Percentiles rank a stretch among this genome's conserved stretches.
These are phyloP conservation scores for Actinia equina DNA, from an alignment of 64 coral and sea anemone species.

Conservation along the genomic window DNA sequence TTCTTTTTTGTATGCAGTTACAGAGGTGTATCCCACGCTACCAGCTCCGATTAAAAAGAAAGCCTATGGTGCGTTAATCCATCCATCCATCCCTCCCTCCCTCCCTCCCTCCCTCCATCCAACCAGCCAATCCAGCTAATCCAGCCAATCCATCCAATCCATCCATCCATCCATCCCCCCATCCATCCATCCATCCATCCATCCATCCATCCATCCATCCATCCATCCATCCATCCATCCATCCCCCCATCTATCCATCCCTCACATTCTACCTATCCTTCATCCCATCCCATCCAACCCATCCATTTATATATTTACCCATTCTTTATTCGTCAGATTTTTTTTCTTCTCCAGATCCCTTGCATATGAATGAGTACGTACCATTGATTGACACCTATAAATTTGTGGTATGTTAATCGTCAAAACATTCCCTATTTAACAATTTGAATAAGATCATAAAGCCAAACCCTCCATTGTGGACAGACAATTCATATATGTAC, in stretches of 20 bases:
- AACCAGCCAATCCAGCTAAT: too few relatives aligned
- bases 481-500: too few relatives aligned
- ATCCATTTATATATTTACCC: not conserved
- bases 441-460: too few relatives aligned
- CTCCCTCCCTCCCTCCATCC: not conserved
- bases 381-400: not conserved
- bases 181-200: not conserved
- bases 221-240: not conserved
- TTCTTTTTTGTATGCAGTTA: constrained; percentile 3
- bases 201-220: not conserved
- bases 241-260: not conserved
- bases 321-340: not conserved
- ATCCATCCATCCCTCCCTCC: not conserved
- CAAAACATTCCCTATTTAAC: too few relatives aligned
- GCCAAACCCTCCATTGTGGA: too few relatives aligned
- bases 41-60: not conserved
- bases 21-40: not conserved
- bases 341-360: not conserved
- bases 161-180: too few relatives aligned
- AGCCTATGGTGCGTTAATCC: not conserved
- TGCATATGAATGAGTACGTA: constrained; percentile 3
- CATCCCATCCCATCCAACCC: not conserved
- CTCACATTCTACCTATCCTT: not conserved
- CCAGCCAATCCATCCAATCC: too few relatives aligned
- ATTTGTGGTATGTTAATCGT: not conserved